Conservation (phyloP, 2,113 vertebrate species). For the Ia io region DNA sequence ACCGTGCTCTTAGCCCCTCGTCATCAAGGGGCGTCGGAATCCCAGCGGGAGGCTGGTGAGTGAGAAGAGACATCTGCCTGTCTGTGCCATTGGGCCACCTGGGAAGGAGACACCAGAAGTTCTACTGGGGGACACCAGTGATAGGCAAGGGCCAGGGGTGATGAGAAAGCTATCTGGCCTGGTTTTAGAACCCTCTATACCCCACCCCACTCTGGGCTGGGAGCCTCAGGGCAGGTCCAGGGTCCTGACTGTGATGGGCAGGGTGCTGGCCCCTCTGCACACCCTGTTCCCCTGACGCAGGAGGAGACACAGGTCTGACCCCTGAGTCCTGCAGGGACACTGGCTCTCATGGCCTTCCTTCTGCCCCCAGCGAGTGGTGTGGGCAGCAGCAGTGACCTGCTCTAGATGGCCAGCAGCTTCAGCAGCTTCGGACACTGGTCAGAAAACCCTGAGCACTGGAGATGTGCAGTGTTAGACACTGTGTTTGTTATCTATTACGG, state of each 20-base stretch:
- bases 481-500: neutral
- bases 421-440: neutral
- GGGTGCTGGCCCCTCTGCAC: neutral
- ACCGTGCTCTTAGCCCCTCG: rapidly evolving
- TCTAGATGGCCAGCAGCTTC: rapidly evolving
- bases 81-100: too few relatives aligned
- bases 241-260: too few relatives aligned
- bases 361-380: rapidly evolving
- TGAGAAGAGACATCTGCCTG: rapidly evolving
- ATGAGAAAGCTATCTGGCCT: neutral
- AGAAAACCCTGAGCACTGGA: rapidly evolving
- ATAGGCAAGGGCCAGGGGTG: neutral
- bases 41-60: neutral
- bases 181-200: too few relatives aligned
- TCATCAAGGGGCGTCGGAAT: rapidly evolving
- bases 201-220: too few relatives aligned
- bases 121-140: rapidly evolving
- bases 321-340: neutral
- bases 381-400: rapidly evolving
- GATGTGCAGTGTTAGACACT: neutral
- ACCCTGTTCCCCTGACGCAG: neutral
- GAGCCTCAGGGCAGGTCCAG: rapidly evolving
- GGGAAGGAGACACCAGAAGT: neutral
- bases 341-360: rapidly evolving
- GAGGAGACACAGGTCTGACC: neutral